Evolutionary conservation across 2,797 vertebrate species (phyloP).

Genomic region (Sebastes trivittatus): DNA sequence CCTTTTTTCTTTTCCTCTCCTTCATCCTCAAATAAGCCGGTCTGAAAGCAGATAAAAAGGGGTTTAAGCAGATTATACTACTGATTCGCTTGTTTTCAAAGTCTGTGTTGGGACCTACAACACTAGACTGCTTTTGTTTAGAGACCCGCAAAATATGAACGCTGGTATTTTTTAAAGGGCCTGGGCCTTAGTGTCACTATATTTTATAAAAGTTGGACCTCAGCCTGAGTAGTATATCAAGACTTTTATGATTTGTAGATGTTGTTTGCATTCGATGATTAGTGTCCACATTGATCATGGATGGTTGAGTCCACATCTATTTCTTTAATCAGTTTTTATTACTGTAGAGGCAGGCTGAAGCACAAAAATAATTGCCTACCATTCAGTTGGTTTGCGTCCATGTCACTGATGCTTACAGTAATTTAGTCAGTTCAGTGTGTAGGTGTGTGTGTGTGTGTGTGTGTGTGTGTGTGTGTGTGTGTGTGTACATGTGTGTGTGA

Average conservation of each 20-base stretch:
- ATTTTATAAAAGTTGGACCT: neutral
- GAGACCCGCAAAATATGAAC: neutral
- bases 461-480: neutral
- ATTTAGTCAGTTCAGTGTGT: neutral
- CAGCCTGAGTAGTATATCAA: neutral
- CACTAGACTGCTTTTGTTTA: constrained; percentile 8
- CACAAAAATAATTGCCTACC: neutral
- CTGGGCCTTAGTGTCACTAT: neutral
- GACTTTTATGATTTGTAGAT: neutral
- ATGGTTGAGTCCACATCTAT: neutral
- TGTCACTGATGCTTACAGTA: neutral
- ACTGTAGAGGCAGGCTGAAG: neutral
- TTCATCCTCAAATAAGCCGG: constrained; percentile 44
- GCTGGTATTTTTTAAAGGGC: neutral
- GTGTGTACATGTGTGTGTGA: neutral
- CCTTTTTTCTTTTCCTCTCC: neutral
- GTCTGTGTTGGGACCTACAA: constrained; percentile 35
- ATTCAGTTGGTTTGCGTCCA: neutral
- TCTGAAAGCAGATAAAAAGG: constrained; percentile 48
- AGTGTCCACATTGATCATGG: neutral
- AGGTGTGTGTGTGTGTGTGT: neutral
- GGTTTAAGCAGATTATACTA: constrained; percentile 40
- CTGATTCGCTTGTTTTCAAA: constrained; percentile 35
- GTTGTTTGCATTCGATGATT: neutral
- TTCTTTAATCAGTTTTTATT: neutral